Percentiles rank a stretch among this genome's conserved stretches.
Evolutionary conservation across 1,140 invertebrate genomes (phyloP).

Genomic region (Tetramorium alpestre): DNA sequence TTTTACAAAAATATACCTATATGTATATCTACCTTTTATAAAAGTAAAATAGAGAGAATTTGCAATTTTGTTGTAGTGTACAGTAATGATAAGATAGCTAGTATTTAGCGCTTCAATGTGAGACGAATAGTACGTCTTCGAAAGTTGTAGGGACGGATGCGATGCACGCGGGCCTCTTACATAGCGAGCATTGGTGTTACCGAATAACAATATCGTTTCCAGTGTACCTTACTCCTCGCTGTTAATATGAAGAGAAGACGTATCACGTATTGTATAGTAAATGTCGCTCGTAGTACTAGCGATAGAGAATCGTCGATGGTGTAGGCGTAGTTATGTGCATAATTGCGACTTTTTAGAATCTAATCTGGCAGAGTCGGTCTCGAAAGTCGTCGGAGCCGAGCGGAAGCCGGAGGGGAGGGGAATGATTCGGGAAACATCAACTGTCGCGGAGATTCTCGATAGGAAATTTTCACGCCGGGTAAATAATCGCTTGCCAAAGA

Average conservation of each 20-base stretch:
- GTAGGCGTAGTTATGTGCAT: constrained; percentile 69
- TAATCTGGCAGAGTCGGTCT: constrained; percentile 29
- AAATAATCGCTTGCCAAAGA: background rate
- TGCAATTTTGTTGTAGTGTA: background rate
- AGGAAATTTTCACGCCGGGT: too few species aligned
- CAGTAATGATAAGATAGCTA: background rate
- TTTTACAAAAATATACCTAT: background rate
- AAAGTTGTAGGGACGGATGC: constrained; percentile 36
- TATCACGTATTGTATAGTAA: constrained; percentile 67
- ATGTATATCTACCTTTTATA: background rate
- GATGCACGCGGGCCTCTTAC: constrained; percentile 36
- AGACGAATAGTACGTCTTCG: background rate
- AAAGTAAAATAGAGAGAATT: background rate
- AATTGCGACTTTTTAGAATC: constrained; percentile 19
- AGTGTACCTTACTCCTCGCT: constrained; percentile 56
- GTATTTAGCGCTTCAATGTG: background rate
- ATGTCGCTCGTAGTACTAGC: constrained; percentile 66
- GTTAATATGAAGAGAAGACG: constrained; percentile 53
- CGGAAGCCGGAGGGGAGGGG: background rate
- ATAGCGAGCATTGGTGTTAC: constrained; percentile 56
- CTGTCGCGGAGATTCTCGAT: background rate
- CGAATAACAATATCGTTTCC: constrained; percentile 55
- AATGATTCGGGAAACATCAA: background rate
- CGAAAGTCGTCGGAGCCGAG: constrained; percentile 26
- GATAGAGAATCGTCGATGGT: constrained; percentile 62